phyloP scores from a whole-genome alignment of 1,140 invertebrate species.

The Hylaeus volcanicus region DNA sequence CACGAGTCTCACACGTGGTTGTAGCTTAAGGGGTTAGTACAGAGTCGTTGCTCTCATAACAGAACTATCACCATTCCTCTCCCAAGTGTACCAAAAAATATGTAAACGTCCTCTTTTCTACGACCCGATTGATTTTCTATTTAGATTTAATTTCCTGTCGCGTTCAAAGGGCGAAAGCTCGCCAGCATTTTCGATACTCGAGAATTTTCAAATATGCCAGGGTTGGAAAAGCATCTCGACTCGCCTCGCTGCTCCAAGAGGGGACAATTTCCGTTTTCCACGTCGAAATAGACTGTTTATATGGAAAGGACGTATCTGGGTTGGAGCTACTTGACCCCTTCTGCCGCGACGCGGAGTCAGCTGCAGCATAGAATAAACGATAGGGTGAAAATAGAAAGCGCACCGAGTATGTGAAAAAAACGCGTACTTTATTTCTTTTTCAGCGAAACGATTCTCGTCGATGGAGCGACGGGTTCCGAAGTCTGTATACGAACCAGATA shows the following conservation, averaged over 20 bases:
- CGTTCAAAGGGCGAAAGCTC: no score
- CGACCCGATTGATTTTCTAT: no score
- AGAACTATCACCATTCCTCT: no score
- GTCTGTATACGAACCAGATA: background rate
- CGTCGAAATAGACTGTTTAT: constrained; percentile 2
- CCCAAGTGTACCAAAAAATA: no score
- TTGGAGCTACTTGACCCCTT: background rate
- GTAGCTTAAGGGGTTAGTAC: no score
- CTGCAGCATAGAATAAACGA: constrained; percentile 15
- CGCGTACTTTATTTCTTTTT: background rate
- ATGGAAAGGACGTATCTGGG: background rate
- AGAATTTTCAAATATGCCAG: background rate
- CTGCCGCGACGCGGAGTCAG: background rate
- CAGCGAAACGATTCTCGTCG: background rate
- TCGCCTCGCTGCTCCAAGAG: background rate
- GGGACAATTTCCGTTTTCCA: background rate
- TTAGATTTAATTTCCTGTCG: no score
- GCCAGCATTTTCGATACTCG: no score
- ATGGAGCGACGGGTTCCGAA: background rate
- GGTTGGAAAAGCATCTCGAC: background rate
- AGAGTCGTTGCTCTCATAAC: no score
- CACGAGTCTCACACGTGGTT: no score
- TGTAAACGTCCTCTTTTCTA: no score
- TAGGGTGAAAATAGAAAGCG: constrained; percentile 24
- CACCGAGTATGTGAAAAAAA: background rate